Base-by-base conservation (phyloP, 2,888 invertebrate genomes). In the Lycaena phlaeas region DNA sequence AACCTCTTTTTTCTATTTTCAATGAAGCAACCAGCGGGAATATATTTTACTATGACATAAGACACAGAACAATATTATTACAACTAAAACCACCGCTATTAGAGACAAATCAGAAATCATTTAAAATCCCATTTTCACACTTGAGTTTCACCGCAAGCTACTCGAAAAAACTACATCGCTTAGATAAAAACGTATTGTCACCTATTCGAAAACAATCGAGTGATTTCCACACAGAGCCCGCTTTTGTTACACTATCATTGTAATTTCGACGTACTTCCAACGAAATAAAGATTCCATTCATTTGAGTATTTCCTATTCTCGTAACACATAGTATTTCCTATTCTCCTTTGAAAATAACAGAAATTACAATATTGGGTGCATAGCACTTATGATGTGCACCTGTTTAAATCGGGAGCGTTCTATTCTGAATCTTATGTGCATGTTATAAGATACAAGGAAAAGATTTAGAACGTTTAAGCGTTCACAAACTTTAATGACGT, bases 171-270 rank as follows among this genome's bases (percentile, higher is more conserved):
- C 65, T 61, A 64, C 46, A 46, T 46, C 55, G 51, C 54, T 64
- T 64, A 66, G 64, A 66, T 68, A 62, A 67, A 66, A 71, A 65
- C 63, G 58, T 72, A 76, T 81, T 78, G 81, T 81, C 81, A 76
- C 81, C 81, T 75, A 66, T 73, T 76, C 68, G 64, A 54, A 62
- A 64, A 75, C 74, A 75, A 77, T 76, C 75, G 70, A 61, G 63
- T 60, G 68, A 70, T 76, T 77, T 74, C 57, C 64, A 52, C 53
- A 57, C 52, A 36, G 14, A 25, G 3, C 22, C 17, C 22, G 34
- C 18, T 1, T 9, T 9, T 22, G 11, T 2, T 3, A 22, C 18
- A 34, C 10, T 14, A 9, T n/a, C 4, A 36, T 14, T n/a, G 5
- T 26, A 34, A 40, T 27, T 4, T 12, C 2, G 3, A 18, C 36